These are phyloP conservation scores for Heliconius eleuchia DNA, from an alignment of 1,140 invertebrate species.

Conservation along the genomic window DNA sequence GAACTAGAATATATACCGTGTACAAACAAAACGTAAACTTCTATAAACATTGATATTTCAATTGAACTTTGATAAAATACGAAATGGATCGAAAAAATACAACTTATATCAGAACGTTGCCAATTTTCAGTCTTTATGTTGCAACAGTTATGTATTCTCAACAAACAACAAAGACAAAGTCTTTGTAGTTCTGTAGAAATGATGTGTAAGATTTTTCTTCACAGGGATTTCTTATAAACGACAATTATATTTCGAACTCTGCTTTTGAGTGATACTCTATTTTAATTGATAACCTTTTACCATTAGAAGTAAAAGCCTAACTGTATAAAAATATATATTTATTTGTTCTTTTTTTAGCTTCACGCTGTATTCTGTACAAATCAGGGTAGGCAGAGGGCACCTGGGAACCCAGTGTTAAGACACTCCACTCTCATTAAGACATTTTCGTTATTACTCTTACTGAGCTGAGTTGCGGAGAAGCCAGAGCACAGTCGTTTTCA, in stretches of 20 bases:
- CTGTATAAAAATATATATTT: not conserved
- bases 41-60: slow-evolving; percentile 12
- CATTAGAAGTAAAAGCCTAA: not conserved
- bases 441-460: no score
- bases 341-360: no score
- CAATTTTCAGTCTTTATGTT: slow-evolving; percentile 3
- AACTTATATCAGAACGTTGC: not conserved
- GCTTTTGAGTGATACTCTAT: not conserved
- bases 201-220: not conserved
- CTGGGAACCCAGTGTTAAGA: no score
- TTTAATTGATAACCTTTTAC: not conserved
- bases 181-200: not conserved
- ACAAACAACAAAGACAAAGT: not conserved
- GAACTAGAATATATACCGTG: not conserved
- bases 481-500: no score
- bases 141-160: not conserved
- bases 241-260: not conserved
- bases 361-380: no score
- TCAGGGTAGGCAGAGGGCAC: no score
- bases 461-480: no score
- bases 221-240: not conserved
- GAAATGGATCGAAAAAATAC: slow-evolving; percentile 7
- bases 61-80: not conserved
- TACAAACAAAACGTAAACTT: slow-evolving; percentile 2
- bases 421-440: no score